A percentile compares a stretch with the other conserved stretches of the same genome.
These are phyloP conservation scores for Ciconia boyciana DNA, from an alignment of 2,113 vertebrate species.

Conservation along the genomic window DNA sequence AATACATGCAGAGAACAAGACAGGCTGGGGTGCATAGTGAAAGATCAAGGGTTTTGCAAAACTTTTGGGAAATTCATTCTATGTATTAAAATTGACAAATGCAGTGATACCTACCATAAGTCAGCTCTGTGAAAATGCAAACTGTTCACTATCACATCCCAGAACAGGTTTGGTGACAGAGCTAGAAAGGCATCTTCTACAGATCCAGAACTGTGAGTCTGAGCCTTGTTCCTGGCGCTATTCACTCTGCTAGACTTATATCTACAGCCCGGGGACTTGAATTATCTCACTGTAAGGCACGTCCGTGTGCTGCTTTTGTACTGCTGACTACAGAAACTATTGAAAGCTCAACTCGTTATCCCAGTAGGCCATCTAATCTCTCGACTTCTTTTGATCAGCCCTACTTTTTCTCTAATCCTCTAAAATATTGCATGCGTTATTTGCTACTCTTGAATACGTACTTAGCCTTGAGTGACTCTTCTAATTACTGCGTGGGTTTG, in stretches of 20 bases:
- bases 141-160: background rate
- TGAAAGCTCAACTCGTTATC: background rate
- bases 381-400: background rate
- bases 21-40: background rate
- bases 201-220: background rate
- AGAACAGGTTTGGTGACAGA: background rate
- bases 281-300: background rate
- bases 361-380: background rate
- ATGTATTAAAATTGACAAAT: background rate
- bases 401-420: background rate
- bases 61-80: background rate
- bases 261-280: background rate
- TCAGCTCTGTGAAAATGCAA: background rate
- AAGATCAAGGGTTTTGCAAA: background rate
- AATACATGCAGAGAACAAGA: background rate
- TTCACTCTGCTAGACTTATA: fast-evolving
- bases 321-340: background rate
- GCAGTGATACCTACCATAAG: background rate
- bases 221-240: background rate
- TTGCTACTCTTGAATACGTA: background rate
- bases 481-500: background rate
- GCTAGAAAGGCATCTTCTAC: background rate
- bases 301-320: background rate
- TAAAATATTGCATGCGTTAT: background rate
- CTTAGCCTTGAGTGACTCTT: background rate